phyloP scores from a whole-genome alignment of 2,888 invertebrate species.

The Zygaena filipendulae region DNA sequence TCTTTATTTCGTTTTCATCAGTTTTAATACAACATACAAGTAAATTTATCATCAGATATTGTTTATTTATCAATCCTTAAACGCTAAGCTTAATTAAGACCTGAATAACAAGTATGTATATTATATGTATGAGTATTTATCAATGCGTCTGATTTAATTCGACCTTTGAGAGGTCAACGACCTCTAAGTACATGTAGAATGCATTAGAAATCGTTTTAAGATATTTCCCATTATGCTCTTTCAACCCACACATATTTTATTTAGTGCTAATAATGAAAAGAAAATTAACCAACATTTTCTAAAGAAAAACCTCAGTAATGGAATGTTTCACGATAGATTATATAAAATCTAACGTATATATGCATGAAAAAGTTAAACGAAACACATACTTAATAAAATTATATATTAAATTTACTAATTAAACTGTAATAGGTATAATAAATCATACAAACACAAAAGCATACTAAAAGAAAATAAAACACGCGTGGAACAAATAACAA shows the following conservation, averaged over 20 bases:
- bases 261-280: too few species aligned
- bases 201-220: slow-evolving; percentile 20
- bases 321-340: slow-evolving; percentile 20
- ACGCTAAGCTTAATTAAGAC: slow-evolving; percentile 57
- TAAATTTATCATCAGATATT: slow-evolving; percentile 69
- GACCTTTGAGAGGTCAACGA: too few species aligned
- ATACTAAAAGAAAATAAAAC: slow-evolving; percentile 17
- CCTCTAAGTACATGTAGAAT: too few species aligned
- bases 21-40: slow-evolving; percentile 71
- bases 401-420: too few species aligned
- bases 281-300: slow-evolving; percentile 13
- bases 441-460: slow-evolving; percentile 13
- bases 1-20: slow-evolving; percentile 67
- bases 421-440: too few species aligned
- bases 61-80: slow-evolving; percentile 66
- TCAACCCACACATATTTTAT: slow-evolving; percentile 30
- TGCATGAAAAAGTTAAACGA: too few species aligned
- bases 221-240: slow-evolving; percentile 21
- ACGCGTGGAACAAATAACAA: too few species aligned
- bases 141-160: slow-evolving; percentile 18
- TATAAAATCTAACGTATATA: too few species aligned
- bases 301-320: slow-evolving; percentile 18
- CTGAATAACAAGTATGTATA: slow-evolving; percentile 61
- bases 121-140: slow-evolving; percentile 30
- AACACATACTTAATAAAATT: too few species aligned